These are phyloP conservation scores for Chrysotoxum bicinctum DNA, from an alignment of 2,888 invertebrate species.

Conservation along the genomic window DNA sequence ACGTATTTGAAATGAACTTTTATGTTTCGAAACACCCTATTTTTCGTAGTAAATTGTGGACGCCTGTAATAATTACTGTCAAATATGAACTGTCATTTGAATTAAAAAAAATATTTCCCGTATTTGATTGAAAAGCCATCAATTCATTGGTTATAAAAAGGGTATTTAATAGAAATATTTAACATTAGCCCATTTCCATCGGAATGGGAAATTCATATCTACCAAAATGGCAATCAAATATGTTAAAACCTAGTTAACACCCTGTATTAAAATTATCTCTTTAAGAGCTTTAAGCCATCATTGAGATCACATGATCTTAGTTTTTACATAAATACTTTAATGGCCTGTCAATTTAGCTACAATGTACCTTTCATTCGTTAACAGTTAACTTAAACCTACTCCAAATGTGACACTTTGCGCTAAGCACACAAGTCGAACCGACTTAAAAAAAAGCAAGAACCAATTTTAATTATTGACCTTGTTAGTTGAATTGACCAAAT, in stretches of 20 bases:
- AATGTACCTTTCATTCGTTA: background rate
- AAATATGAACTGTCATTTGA: too few relatives aligned
- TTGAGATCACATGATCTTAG: background rate
- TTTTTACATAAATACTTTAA: constrained; percentile 11
- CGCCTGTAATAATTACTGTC: too few relatives aligned
- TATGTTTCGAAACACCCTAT: too few relatives aligned
- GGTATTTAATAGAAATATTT: too few relatives aligned
- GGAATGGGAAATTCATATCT: too few relatives aligned
- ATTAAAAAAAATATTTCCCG: too few relatives aligned
- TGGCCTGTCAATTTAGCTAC: constrained; percentile 3
- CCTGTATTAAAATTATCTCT: background rate
- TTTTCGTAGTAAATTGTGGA: too few relatives aligned
- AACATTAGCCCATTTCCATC: too few relatives aligned
- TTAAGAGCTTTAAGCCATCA: background rate
- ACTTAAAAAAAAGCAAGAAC: constrained; percentile 35
- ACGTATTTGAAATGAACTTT: too few relatives aligned
- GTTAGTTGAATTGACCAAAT: constrained; percentile 35
- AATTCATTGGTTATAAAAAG: too few relatives aligned
- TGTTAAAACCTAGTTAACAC: background rate
- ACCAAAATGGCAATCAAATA: too few relatives aligned
- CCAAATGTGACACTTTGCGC: constrained; percentile 26
- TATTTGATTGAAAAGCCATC: too few relatives aligned
- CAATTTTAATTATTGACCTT: constrained; percentile 48
- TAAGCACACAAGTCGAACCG: background rate
- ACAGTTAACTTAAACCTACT: background rate